Conservation (phyloP, 2,113 vertebrate genomes). For the Piaya cayana region DNA sequence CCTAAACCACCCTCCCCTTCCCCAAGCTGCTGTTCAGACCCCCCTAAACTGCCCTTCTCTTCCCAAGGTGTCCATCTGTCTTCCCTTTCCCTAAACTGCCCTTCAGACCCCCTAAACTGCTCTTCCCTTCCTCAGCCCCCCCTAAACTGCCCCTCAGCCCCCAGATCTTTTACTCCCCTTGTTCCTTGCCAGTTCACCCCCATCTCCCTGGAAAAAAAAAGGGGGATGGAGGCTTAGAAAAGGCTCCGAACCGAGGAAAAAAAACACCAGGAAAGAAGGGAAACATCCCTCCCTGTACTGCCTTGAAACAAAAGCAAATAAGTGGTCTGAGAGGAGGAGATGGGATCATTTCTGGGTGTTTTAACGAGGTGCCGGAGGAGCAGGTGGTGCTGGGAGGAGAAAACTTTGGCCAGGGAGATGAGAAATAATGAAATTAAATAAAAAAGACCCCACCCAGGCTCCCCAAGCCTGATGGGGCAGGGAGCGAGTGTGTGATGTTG, state of each 20-base stretch:
- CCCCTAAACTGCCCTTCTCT: not conserved
- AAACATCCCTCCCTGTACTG: not conserved
- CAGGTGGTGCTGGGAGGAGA: not conserved
- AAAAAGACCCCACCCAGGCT: not conserved
- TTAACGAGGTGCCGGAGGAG: not conserved
- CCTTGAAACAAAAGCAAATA: constrained; percentile 34
- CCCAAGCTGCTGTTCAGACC: too few relatives aligned
- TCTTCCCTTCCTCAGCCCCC: too few relatives aligned
- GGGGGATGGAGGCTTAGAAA: not conserved
- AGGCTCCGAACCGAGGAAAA: not conserved
- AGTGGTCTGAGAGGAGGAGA: not conserved
- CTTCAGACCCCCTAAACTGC: too few relatives aligned
- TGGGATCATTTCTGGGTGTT: not conserved
- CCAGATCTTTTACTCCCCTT: not conserved
- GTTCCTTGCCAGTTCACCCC: not conserved
- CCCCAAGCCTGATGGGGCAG: not conserved
- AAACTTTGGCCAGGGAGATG: not conserved
- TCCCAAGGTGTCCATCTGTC: too few relatives aligned
- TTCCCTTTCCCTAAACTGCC: too few relatives aligned
- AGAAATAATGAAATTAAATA: not conserved
- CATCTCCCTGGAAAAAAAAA: too few relatives aligned
- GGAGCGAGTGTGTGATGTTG: not conserved
- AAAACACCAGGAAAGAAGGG: not conserved
- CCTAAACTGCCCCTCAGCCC: too few relatives aligned
- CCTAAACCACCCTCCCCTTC: too few relatives aligned